Conservation (phyloP, 2,113 vertebrate genomes). For the Mirounga angustirostris region DNA sequence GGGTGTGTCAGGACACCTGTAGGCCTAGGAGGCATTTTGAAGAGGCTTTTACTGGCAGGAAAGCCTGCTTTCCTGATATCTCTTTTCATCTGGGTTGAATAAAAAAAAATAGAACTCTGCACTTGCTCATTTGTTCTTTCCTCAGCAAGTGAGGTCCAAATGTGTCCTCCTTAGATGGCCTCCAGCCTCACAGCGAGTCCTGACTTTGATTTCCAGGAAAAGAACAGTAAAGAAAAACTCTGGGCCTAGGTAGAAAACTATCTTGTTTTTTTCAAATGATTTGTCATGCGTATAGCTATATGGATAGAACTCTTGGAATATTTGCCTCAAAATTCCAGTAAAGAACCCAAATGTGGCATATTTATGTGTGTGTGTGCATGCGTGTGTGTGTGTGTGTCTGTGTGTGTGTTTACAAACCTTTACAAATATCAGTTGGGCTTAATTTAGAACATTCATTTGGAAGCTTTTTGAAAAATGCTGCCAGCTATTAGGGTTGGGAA, state of each 20-base stretch:
- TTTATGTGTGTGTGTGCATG: background rate
- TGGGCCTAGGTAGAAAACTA: background rate
- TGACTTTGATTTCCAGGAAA: background rate
- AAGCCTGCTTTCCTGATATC: constrained; percentile 17
- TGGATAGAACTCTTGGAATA: constrained; percentile 17
- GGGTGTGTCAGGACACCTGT: background rate
- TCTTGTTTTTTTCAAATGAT: background rate
- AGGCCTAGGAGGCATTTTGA: background rate
- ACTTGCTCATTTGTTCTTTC: constrained; percentile 60
- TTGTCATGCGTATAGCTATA: background rate
- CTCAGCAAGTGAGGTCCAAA: background rate
- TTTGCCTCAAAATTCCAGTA: background rate
- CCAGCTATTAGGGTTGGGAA: background rate
- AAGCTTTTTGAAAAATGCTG: constrained; percentile 40
- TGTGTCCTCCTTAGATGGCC: background rate
- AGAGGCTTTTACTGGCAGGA: background rate
- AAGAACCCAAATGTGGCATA: background rate
- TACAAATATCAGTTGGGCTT: background rate
- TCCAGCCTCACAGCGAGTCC: background rate
- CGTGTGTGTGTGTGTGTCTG: background rate
- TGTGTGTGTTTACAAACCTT: background rate
- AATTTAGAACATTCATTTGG: background rate
- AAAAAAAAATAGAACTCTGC: background rate
- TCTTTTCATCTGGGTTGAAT: background rate
- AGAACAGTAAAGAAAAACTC: background rate